Conservation (phyloP, 2,888 invertebrate species). For the Volucella bombylans region DNA sequence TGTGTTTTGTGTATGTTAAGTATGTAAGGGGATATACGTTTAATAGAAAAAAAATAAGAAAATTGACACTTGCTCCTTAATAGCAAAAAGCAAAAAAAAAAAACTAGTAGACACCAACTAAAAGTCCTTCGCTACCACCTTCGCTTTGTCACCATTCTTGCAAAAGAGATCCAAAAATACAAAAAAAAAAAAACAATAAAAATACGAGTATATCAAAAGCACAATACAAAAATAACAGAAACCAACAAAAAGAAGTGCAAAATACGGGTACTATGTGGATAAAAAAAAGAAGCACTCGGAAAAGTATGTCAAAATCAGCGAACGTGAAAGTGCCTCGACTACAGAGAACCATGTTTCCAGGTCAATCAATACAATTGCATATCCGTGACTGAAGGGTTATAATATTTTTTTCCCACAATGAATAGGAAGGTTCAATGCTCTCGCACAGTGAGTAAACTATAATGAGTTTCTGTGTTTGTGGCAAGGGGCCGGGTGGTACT, state of each 20-base stretch:
- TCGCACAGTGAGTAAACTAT: constrained; percentile 35
- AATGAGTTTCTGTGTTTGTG: constrained; percentile 45
- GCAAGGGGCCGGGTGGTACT: constrained; percentile 32
- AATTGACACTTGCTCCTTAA: no score
- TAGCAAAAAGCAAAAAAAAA: no score
- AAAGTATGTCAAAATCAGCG: constrained; percentile 75
- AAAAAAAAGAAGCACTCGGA: constrained; percentile 43
- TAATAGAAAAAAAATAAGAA: no score
- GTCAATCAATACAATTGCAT: constrained; percentile 75
- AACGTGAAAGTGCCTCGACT: constrained; percentile 71
- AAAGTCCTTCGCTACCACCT: neutral
- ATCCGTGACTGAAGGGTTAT: constrained; percentile 75
- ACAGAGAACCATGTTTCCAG: constrained; percentile 74
- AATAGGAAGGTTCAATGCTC: constrained; percentile 71
- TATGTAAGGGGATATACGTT: no score
- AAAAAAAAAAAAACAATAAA: constrained; percentile 20
- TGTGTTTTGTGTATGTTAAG: no score
- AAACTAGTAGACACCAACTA: neutral
- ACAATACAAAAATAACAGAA: neutral
- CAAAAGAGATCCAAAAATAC: constrained; percentile 28
- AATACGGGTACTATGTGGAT: no score
- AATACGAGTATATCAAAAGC: constrained; percentile 3
- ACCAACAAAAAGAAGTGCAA: no score
- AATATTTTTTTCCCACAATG: constrained; percentile 67
- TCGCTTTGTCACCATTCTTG: constrained; percentile 22